Evolutionary conservation across 2,888 invertebrate genomes (phyloP), one percentile per base, ranked within the genome.

Genomic region (Volucella inanis): DNA sequence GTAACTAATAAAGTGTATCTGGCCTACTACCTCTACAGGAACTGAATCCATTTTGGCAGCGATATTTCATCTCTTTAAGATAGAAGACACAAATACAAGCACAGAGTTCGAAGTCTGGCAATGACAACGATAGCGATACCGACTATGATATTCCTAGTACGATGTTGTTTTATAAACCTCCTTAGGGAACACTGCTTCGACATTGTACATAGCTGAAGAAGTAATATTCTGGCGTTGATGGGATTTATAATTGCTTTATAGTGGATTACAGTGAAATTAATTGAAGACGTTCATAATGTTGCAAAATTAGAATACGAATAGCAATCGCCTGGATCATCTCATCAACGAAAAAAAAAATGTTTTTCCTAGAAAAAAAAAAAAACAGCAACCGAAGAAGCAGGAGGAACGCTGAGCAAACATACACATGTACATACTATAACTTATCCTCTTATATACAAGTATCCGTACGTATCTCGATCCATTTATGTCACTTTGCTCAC

Each of bases 191-290:
- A 57, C 57, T 39, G 12, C 49, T 14, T 47, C 49, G 31, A 55
- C 49, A 54, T 47, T 49, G 54, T 57, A 70, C 22, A 22, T 22
- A 22, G 57, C 43, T 71, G 50, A 55, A 75, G 81, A 85, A 85
- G 81, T 81, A 85, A 85, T 85, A 85, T 72, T 81, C 68, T 65
- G 31, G 50, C 57, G 76, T 85, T 85, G 85, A 85, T 85, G 81
- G 77, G 81, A 85, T 85, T 85, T 85, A 81, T 85, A 85, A 85
- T 85, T 85, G 85, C 80, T 85, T 85, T 81, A 85, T 81, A 76
- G 81, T 72, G 81, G 85, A 81, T 85, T 76, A 85, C 67, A 64
- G 80, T 50, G 38, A 81, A 76, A 81, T 85, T 85, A 85, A 85
- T 85, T 72, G 81, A 85, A 85, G 81, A 81, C 72, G 81, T 67